phyloP scores from a whole-genome alignment of 2,888 invertebrate species.

The Netelia melanura region DNA sequence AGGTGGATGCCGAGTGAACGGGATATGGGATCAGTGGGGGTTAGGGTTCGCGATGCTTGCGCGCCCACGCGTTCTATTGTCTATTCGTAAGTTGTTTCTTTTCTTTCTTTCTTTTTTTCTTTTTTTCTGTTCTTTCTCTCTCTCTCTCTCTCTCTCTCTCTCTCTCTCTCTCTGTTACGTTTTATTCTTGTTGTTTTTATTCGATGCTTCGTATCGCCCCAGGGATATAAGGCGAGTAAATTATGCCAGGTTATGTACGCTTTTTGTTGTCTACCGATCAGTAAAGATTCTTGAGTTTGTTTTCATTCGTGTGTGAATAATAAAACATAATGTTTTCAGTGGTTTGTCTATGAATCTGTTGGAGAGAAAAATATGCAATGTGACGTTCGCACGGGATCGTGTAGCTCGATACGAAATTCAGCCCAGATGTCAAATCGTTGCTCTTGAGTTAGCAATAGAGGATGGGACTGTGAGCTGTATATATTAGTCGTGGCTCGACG shows the following conservation, averaged over 20 bases:
- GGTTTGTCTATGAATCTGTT: too few relatives aligned
- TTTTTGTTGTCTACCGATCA: not conserved
- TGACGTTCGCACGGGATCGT: too few relatives aligned
- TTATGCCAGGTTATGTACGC: not conserved
- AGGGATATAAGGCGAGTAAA: not conserved
- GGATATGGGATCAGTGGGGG: conserved; percentile 83
- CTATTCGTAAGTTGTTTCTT: conserved; percentile 63
- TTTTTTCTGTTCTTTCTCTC: not conserved
- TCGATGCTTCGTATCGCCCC: not conserved
- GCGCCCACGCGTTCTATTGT: conserved; percentile 83
- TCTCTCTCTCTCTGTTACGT: conserved; percentile 55
- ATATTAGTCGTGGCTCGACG: not conserved
- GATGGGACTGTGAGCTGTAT: too few relatives aligned
- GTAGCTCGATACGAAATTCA: too few relatives aligned
- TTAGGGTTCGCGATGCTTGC: conserved; percentile 81
- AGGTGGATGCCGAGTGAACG: conserved; percentile 73
- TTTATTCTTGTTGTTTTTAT: conserved; percentile 34
- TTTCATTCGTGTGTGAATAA: too few relatives aligned
- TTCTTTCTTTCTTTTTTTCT: conserved; percentile 8
- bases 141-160: not conserved
- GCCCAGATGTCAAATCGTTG: too few relatives aligned
- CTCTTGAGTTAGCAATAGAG: too few relatives aligned
- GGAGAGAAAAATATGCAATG: too few relatives aligned
- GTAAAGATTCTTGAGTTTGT: not conserved
- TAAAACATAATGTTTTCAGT: too few relatives aligned